Percentiles rank a stretch among this genome's conserved stretches.
phyloP scores from a whole-genome alignment of 2,797 vertebrate species.

The Graptemys geographica region DNA sequence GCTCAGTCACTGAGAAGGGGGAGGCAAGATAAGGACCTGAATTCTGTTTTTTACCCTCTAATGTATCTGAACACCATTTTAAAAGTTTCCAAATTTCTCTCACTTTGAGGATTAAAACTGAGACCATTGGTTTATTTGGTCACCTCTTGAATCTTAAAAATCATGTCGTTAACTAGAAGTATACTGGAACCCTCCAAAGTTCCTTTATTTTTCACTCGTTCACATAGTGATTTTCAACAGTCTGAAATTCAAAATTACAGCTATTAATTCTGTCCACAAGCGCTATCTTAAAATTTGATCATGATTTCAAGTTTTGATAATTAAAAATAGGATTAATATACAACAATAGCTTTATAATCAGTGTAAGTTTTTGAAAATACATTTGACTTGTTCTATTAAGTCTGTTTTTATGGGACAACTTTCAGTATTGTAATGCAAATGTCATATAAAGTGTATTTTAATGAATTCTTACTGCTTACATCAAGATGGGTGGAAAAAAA shows the following conservation, averaged over 20 bases:
- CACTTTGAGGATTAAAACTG: neutral
- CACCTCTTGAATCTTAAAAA: neutral
- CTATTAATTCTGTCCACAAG: neutral
- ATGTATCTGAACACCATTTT: neutral
- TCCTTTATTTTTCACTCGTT: neutral
- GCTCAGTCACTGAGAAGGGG: neutral
- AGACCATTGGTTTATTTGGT: neutral
- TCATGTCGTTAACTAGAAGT: neutral
- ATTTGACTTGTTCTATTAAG: conserved; percentile 54
- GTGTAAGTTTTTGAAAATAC: conserved; percentile 48
- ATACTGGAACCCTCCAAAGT: neutral
- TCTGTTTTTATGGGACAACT: conserved; percentile 65
- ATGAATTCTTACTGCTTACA: conserved; percentile 60
- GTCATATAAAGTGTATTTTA: conserved; percentile 62
- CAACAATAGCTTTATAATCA: neutral
- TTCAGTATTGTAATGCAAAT: conserved; percentile 55
- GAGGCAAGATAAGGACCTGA: neutral
- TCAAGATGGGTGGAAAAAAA: conserved; percentile 50
- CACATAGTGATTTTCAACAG: neutral
- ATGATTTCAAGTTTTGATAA: neutral
- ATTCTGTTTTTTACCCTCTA: neutral
- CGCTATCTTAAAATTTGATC: neutral
- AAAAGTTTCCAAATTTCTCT: neutral
- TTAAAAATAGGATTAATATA: conserved; percentile 24
- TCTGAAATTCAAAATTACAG: neutral